Percentiles rank a stretch among this genome's conserved stretches.
phyloP scores from a whole-genome alignment of 1,140 invertebrate species.

The Reticulitermes speratus region DNA sequence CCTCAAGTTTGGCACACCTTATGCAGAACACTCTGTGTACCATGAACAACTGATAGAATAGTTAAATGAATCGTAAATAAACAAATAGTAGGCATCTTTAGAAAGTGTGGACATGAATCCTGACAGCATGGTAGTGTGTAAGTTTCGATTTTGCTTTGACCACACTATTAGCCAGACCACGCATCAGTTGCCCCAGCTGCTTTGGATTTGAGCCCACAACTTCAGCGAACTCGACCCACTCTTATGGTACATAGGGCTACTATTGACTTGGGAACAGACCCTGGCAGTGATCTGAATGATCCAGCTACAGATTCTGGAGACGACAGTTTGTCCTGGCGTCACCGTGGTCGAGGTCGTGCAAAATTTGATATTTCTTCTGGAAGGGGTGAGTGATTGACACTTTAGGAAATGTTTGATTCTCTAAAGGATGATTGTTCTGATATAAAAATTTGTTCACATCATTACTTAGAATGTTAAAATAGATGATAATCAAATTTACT shows the following conservation, averaged over 20 bases:
- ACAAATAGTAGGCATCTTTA: no score
- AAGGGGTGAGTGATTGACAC: not conserved
- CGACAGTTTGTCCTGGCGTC: slow-evolving; percentile 40
- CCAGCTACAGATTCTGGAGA: slow-evolving; percentile 51
- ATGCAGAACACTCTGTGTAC: no score
- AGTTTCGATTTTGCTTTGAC: not conserved
- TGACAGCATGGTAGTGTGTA: no score
- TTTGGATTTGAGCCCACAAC: not conserved
- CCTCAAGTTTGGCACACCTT: no score
- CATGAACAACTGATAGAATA: no score
- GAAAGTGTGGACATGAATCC: no score
- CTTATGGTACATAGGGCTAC: slow-evolving; percentile 43
- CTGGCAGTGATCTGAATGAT: slow-evolving; percentile 53
- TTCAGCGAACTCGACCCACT: not conserved
- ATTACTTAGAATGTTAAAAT: no score
- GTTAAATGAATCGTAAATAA: no score
- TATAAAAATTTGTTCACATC: no score
- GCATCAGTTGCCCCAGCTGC: not conserved
- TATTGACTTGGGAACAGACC: slow-evolving; percentile 55
- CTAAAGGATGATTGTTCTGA: not conserved
- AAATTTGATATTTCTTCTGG: not conserved
- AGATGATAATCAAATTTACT: no score
- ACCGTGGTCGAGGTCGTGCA: not conserved
- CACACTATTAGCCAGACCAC: not conserved
- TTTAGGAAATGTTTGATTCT: not conserved